Evolutionary conservation across 2,113 vertebrate genomes (phyloP).

Genomic region (Struthidea cinerea): DNA sequence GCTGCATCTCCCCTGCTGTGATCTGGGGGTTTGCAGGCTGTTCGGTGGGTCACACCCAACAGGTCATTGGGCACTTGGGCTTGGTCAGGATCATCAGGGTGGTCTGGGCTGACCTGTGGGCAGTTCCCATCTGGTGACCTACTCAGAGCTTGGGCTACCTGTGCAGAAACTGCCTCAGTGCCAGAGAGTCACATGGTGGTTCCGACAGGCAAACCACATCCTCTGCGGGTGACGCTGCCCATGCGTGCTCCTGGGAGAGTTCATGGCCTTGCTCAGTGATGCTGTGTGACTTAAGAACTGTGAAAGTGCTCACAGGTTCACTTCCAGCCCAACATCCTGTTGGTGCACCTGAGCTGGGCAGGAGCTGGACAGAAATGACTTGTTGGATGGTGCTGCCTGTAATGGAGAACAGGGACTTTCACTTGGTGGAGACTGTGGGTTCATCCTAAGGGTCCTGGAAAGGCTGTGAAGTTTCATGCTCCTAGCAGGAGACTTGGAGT

Average conservation of each 20-base stretch:
- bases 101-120: background rate
- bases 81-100: background rate
- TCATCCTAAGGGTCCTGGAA: background rate
- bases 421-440: background rate
- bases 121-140: background rate
- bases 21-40: background rate
- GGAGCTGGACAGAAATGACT: background rate
- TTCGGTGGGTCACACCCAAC: background rate
- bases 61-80: background rate
- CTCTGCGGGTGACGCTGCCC: background rate
- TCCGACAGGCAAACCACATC: background rate
- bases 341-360: background rate
- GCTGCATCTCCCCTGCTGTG: background rate
- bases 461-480: background rate
- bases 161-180: background rate
- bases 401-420: background rate
- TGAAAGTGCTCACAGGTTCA: background rate
- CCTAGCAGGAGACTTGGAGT: background rate
- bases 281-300: background rate
- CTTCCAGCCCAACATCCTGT: background rate
- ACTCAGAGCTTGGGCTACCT: background rate
- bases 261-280: background rate
- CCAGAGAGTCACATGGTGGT: accelerated
- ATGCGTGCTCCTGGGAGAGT: accelerated
- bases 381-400: background rate